Evolutionary conservation across 1,140 invertebrate species (phyloP), one percentile per base, ranked within the genome.

Genomic region (Drosophila miranda): DNA sequence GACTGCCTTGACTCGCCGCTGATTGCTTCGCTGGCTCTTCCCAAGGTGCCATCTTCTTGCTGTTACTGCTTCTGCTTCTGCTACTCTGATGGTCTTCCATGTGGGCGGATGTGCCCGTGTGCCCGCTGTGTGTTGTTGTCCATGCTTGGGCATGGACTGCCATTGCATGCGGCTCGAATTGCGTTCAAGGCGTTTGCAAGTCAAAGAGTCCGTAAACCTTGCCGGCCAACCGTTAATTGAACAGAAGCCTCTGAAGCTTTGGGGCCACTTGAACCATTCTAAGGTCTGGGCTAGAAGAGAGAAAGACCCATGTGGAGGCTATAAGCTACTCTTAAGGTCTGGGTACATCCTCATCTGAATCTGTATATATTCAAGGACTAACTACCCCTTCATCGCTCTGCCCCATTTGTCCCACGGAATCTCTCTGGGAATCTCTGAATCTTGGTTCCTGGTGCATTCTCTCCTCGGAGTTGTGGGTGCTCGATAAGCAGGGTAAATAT

Each of bases 401-500:
- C 54, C 63, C 72, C 74, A 51, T 44, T 45, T 53, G 42, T 34
- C 9, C 28, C 55, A 34, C 46, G 68, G 26, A 38, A 30, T 48
- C 77, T 13, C 43, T 19, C 73, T 48, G 50, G 16, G 44, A 46
- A 63, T 59, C 57, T 44, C 57, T 44, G 45, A 49, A 50, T 64
- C 62, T 11, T 38, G 9, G 50, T 42, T 49, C 54, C 16, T 11
- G 13, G 11, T 23, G 4, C 9, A 21, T 6, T 30, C 28, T 30
- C 28, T 7, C 28, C 7, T 42, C 23, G 30, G 7, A 30, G 16
- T 48, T 59, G 78, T 73, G 78, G 74, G 78, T 82, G 78, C 63
- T 74, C 78, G 78, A 81, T 81, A 81, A 81, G 78, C 69, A 49
- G 52, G 14, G 45, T 59, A 82, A 81, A 81, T 81, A 81, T 81